Base-by-base conservation (phyloP, 2,797 vertebrate species). In the Pampus argenteus region DNA sequence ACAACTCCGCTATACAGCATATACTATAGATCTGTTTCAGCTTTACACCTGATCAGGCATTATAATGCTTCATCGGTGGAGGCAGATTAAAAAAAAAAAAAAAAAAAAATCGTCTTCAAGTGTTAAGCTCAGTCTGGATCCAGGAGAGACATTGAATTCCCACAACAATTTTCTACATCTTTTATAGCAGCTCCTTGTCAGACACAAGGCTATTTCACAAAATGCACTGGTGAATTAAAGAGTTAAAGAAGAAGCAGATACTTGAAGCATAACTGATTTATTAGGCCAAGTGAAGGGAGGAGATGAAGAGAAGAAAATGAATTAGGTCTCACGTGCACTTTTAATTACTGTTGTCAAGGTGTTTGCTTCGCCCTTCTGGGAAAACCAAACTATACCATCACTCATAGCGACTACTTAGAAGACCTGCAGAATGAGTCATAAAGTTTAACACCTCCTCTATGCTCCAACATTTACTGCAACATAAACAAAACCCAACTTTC, bases 291-390 rank as follows among this genome's bases (percentile, higher is more conserved):
- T 58, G 70, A 88, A 81, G 76, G 87, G 86, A 91, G 84, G 85
- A 88, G 84, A 85, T 55, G 26, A 55, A 61, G 77, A 88, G 73
- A 80, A 77, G 79, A 84, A 85, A 88, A 88, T 72, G 76, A 91
- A 86, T 90, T 87, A 88, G 86, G 75, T 83, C 75, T 83, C 70
- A 74, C 83, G 64, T 85, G 82, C 78, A 79, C 83, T 90, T 93
- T 88, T 92, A 92, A 92, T 93, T 91, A 90, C 83, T 82, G 79
- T 73, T 90, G 85, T 91, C 88, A 92, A 91, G 89, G 88, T 94
- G 88, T 90, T 92, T 90, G 79, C 82, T 79, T 90, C 66, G 84
- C 68, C 89, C 90, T 91, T 90, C 80, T 82, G 82, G 77, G 70
- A 56, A 81, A 88, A 84, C 58, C 62, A 85, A 89, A 89, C 59